phyloP scores from a whole-genome alignment of 2,888 invertebrate genomes.

The Margaritifera margaritifera region DNA sequence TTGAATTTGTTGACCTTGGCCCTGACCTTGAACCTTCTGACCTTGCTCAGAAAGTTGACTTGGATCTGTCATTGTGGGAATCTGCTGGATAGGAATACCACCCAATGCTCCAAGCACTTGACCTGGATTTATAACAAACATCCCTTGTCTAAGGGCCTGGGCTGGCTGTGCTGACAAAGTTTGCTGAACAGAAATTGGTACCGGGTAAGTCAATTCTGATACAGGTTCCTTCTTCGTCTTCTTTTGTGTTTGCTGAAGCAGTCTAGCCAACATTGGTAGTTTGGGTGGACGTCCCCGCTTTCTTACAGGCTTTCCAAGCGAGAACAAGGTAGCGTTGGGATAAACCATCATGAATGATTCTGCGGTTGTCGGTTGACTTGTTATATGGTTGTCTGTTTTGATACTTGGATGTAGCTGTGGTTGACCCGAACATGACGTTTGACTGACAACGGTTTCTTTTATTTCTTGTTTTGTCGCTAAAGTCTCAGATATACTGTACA shows the following conservation, averaged over 20 bases:
- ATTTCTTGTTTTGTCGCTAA: constrained; percentile 1
- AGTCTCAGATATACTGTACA: neutral
- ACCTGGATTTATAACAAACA: no score
- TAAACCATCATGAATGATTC: constrained; percentile 62
- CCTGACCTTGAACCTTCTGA: neutral
- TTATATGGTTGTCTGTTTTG: neutral
- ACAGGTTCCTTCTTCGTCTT: constrained; percentile 18
- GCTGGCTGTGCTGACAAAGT: no score
- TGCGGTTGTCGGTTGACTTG: constrained; percentile 17
- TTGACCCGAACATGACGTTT: constrained; percentile 2
- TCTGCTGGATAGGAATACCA: no score
- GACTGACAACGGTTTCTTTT: constrained; percentile 1
- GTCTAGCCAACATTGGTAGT: constrained; percentile 53
- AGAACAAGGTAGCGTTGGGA: constrained; percentile 44
- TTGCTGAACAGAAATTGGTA: no score
- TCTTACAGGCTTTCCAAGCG: constrained; percentile 48
- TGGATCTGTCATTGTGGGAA: no score
- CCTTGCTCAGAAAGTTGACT: no score
- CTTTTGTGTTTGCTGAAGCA: constrained; percentile 42
- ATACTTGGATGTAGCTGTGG: constrained; percentile 7
- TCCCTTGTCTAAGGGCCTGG: no score
- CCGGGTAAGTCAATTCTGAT: no score
- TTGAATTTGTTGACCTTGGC: neutral
- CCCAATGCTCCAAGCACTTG: no score
- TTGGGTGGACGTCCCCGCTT: constrained; percentile 60